Percentiles rank a stretch among this genome's conserved stretches.
Conservation (phyloP, 2,113 vertebrate species). For the Cromileptes altivelis region DNA sequence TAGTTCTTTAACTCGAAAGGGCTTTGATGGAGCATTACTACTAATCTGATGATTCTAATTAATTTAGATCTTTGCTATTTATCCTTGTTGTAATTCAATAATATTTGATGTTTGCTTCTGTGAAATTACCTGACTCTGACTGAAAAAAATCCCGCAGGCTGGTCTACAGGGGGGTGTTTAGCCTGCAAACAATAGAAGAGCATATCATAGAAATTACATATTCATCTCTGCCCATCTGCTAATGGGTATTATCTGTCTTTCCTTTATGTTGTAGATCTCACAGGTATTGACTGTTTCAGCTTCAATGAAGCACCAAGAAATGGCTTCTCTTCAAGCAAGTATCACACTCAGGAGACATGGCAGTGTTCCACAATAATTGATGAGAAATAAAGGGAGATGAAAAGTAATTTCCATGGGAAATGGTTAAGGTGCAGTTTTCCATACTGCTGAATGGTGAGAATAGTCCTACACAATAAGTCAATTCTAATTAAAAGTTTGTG, state of each 20-base stretch:
- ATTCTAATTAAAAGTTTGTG: constrained; percentile 65
- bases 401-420: constrained; percentile 42
- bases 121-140: neutral
- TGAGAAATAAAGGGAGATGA: constrained; percentile 58
- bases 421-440: constrained; percentile 20
- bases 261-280: constrained; percentile 6
- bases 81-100: neutral
- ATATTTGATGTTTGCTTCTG: neutral
- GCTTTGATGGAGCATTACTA: neutral
- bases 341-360: constrained; percentile 20
- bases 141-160: neutral
- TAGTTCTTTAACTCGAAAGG: neutral
- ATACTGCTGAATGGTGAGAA: neutral
- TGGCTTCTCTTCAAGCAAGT: constrained; percentile 25
- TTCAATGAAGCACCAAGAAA: neutral
- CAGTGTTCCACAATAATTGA: constrained; percentile 49
- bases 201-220: neutral
- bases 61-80: neutral
- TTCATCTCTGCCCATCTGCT: neutral
- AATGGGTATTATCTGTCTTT: neutral
- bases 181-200: neutral
- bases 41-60: neutral
- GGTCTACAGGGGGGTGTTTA: constrained; percentile 10
- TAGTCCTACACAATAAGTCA: constrained; percentile 36
- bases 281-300: neutral